A percentile compares a stretch with the other conserved stretches of the same genome.
Conservation (phyloP, 2,797 vertebrate species). For the Channa striata region DNA sequence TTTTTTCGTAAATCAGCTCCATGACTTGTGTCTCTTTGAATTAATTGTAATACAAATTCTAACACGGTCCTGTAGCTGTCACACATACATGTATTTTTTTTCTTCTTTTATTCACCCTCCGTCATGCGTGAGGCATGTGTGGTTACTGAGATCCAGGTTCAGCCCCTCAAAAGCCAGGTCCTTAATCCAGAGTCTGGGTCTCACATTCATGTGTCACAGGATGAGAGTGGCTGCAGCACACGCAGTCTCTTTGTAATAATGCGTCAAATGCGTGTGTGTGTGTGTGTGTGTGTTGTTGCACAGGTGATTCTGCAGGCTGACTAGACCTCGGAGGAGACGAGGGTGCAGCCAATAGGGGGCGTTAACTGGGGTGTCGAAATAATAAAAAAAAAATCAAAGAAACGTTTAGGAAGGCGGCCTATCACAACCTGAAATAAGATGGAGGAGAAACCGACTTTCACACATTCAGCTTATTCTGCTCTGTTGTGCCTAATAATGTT, state of each 20-base stretch:
- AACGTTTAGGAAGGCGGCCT: neutral
- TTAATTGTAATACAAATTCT: neutral
- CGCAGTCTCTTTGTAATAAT: neutral
- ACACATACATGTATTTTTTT: no score
- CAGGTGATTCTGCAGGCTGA: conserved; percentile 30
- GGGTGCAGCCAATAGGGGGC: conserved; percentile 73
- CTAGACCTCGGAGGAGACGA: conserved; percentile 1
- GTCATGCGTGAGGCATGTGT: neutral
- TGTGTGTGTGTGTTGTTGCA: conserved; percentile 15
- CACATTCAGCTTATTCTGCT: neutral
- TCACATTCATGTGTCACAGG: neutral
- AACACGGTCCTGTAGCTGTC: no score
- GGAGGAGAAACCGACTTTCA: neutral
- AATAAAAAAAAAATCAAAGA: conserved; percentile 1
- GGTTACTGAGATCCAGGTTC: neutral
- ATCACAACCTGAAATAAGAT: neutral
- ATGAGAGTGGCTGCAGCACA: neutral
- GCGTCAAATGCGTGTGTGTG: neutral
- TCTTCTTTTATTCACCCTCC: neutral
- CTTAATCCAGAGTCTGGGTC: neutral
- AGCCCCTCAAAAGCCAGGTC: neutral
- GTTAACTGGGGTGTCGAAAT: conserved; percentile 41
- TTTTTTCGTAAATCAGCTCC: neutral
- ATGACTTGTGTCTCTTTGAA: neutral
- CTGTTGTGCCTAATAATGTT: neutral